A percentile compares a stretch with the other conserved stretches of the same genome.
Conservation (phyloP, 2,113 vertebrate species). For the Embiotoca jacksoni region DNA sequence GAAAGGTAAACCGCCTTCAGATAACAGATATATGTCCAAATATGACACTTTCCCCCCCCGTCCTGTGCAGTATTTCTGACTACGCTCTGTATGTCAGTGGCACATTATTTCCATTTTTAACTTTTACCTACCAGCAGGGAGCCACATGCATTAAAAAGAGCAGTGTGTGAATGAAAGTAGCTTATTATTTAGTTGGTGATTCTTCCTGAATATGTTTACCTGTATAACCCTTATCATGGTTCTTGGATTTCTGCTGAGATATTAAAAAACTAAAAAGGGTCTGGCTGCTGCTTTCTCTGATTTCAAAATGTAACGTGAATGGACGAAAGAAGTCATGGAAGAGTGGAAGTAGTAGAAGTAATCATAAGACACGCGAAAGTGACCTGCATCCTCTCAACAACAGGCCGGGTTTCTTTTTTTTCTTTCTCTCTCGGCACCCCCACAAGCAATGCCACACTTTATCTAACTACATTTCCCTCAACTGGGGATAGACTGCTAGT, state of each 20-base stretch:
- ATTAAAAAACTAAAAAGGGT: not conserved
- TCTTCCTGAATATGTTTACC: slow-evolving; percentile 11
- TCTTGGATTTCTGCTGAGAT: not conserved
- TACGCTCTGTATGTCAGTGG: not conserved
- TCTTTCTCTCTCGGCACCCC: not conserved
- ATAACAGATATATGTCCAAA: no score
- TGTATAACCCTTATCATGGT: slow-evolving; percentile 26
- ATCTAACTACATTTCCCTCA: slow-evolving; percentile 50
- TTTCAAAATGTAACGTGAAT: slow-evolving; percentile 25
- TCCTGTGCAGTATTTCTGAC: slow-evolving; percentile 2
- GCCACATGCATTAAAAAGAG: not conserved
- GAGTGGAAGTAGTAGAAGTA: not conserved
- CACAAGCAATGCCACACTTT: slow-evolving; percentile 51
- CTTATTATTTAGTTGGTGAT: slow-evolving; percentile 21
- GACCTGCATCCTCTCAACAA: slow-evolving; percentile 32
- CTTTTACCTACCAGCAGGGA: not conserved
- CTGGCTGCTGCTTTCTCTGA: not conserved
- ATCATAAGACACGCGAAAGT: not conserved
- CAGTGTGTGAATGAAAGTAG: slow-evolving; percentile 10
- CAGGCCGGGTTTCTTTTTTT: slow-evolving; percentile 22
- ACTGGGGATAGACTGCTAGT: slow-evolving; percentile 48
- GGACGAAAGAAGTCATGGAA: not conserved
- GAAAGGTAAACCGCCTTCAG: not conserved
- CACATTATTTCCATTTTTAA: slow-evolving; percentile 12
- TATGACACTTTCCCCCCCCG: not conserved